These are phyloP conservation scores for Augochlorella aurata DNA, from an alignment of 2,888 invertebrate species.

Conservation along the genomic window DNA sequence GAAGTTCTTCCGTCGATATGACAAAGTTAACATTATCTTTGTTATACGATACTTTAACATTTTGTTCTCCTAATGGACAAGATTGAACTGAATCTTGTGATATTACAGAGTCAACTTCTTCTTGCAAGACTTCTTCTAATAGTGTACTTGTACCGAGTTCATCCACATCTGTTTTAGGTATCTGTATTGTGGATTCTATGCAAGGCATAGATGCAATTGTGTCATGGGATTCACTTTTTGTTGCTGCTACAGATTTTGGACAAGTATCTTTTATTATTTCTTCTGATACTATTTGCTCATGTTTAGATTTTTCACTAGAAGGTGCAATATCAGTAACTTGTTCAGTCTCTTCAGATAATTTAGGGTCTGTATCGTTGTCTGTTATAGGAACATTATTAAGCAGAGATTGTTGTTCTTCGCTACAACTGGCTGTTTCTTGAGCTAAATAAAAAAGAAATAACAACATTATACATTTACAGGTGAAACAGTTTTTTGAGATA, in stretches of 20 bases:
- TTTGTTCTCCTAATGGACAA: conserved; percentile 14
- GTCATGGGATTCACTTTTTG: conserved; percentile 16
- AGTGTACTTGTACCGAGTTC: conserved; percentile 9
- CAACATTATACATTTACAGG: conserved; percentile 11
- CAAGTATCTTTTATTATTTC: conserved; percentile 20
- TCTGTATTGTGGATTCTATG: conserved; percentile 1
- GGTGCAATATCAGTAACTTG: conserved; percentile 20
- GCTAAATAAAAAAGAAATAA: conserved; percentile 52
- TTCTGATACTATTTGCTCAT: conserved; percentile 19
- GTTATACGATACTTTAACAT: neutral
- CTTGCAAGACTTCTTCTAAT: conserved; percentile 4
- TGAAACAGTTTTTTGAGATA: conserved; percentile 6
- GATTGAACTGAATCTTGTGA: conserved; percentile 13
- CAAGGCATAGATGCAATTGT: conserved; percentile 3
- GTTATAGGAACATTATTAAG: conserved; percentile 53
- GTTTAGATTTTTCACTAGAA: conserved; percentile 24
- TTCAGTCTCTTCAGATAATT: conserved; percentile 35
- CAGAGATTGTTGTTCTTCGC: conserved; percentile 58
- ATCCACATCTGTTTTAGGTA: conserved; percentile 10
- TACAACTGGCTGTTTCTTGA: conserved; percentile 45
- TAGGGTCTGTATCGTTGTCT: conserved; percentile 28
- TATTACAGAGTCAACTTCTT: conserved; percentile 1
- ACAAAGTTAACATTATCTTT: conserved; percentile 18
- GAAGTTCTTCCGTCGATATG: neutral
- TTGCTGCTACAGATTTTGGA: conserved; percentile 13